Evolutionary conservation across 2,113 vertebrate species (phyloP), one percentile per base, ranked within the genome.

Genomic region (Poeciliopsis prolifica): DNA sequence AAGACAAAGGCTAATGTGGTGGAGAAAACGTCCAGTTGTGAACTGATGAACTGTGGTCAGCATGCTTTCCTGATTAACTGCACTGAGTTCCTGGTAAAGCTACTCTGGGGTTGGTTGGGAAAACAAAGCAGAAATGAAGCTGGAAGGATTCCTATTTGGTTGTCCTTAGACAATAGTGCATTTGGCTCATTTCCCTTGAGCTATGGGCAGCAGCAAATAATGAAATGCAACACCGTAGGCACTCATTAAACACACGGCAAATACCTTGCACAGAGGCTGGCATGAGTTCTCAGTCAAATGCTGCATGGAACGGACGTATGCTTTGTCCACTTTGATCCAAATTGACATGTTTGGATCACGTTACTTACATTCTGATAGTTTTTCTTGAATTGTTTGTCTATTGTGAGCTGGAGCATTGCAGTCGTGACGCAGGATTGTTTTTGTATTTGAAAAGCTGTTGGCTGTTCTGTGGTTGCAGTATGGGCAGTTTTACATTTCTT

Each of bases 51-150:
- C 81, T 74, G 78, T 61, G 77, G 78, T 74, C 75, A 82, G 82
- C 90, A 91, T 93, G 88, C 78, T 86, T 91, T 92, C 70, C 75
- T 92, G 81, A 86, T 93, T 92, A 92, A 89, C 81, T 78, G 80
- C 82, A 84, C 81, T 83, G 76, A 79, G 86, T 90, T 90, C 84
- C 74, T 87, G 83, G 61, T 85, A 78, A 91, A 90, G 87, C 81
- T 86, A 82, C 74, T 78, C 72, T 80, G 78, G 79, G 83, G 65
- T 86, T 68, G 44, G 61, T 82, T 81, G 14, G 5, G 44, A 48
- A 48, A 17, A 19, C 75, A 12, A 61, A 31, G 19, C 5, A 48
- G 30, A 3, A 44, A 69, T 44, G 67, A 40, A 82, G 76, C 75
- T 90, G 81, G 86, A 87, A 70, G 60, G 22, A 40, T 88, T 88